Conservation (phyloP, 2,888 invertebrate genomes). For the Spatulosminthurus flaviceps region DNA sequence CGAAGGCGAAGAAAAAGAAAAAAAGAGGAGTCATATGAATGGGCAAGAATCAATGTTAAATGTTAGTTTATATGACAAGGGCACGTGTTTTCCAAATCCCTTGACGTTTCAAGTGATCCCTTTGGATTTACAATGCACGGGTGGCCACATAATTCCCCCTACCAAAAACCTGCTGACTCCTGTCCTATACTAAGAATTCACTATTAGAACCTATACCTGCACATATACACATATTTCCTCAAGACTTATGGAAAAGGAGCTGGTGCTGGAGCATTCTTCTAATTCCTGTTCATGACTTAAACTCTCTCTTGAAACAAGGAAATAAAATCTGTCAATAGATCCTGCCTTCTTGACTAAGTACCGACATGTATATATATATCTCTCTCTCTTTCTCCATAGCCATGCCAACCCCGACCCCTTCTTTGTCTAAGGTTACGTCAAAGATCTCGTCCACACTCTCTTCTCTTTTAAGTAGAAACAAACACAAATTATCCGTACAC, state of each 20-base stretch:
- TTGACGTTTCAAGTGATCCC: conserved; percentile 62
- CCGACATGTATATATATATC: too few species aligned
- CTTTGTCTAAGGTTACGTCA: conserved; percentile 54
- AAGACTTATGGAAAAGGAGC: too few species aligned
- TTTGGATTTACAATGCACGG: conserved; percentile 61
- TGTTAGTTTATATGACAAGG: conserved; percentile 39
- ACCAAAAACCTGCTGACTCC: too few species aligned
- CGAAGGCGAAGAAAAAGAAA: neutral
- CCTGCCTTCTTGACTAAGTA: conserved; percentile 47
- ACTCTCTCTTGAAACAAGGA: conserved; percentile 55
- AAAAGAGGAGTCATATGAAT: conserved; percentile 15
- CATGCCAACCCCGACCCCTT: conserved; percentile 25
- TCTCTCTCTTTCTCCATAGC: too few species aligned
- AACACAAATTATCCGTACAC: conserved; percentile 5
- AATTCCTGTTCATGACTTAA: conserved; percentile 36
- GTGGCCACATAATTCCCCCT: too few species aligned
- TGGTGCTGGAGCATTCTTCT: conserved; percentile 1
- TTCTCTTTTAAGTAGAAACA: too few species aligned
- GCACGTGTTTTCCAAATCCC: conserved; percentile 57
- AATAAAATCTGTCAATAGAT: conserved; percentile 55
- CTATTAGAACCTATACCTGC: too few species aligned
- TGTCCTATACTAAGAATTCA: too few species aligned
- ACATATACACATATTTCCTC: too few species aligned
- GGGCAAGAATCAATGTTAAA: neutral
- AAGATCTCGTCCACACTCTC: too few species aligned